Evolutionary conservation across 2,888 invertebrate species (phyloP), one percentile per base, ranked within the genome.

Genomic region (Drosophila subsilvestris): DNA sequence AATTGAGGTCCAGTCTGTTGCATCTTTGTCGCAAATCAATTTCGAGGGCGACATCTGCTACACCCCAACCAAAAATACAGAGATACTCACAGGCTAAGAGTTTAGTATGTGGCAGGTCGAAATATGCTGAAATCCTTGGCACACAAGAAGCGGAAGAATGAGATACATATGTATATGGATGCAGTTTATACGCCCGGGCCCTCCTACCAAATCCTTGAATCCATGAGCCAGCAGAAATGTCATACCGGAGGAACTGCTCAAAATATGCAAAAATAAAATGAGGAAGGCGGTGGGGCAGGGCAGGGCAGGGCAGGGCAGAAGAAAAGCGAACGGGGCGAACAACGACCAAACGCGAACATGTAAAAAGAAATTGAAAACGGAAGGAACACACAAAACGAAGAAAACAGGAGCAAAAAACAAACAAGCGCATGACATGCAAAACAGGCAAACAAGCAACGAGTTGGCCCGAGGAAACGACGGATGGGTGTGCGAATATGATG

Each of bases 371-470:
- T 86, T 80, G 79, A 79, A 84, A 83, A 70, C 84, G 83, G 83
- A 84, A 83, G 83, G 83, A 84, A 83, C 27, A 55, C 76, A 74
- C 65, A 74, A 59, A 57, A 72, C 73, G 66, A 54, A 57, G 58
- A 68, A 49, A 54, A 20, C 57, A 58, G 58, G 49, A 65, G 63
- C 57, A 78, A 69, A 85, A 80, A 79, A 81, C 86, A 85, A 82
- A 79, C 80, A 85, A 83, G 86, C 79, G 80, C 87, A 80, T 80
- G 87, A 85, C 84, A 85, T 85, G 84, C 84, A 87, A 82, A 87
- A 75, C 62, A 74, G 71, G 65, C 77, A 82, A 76, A 78, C 71
- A 79, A 76, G 61, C 55, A 54, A 20, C 45, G 65, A 61, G 53
- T 32, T 25, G 22, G 53, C 63, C 49, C 25, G 44, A 32, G 66